Percentiles rank a stretch among this genome's conserved stretches.
phyloP scores from a whole-genome alignment of 2,113 vertebrate species.

The Onychostoma macrolepis region DNA sequence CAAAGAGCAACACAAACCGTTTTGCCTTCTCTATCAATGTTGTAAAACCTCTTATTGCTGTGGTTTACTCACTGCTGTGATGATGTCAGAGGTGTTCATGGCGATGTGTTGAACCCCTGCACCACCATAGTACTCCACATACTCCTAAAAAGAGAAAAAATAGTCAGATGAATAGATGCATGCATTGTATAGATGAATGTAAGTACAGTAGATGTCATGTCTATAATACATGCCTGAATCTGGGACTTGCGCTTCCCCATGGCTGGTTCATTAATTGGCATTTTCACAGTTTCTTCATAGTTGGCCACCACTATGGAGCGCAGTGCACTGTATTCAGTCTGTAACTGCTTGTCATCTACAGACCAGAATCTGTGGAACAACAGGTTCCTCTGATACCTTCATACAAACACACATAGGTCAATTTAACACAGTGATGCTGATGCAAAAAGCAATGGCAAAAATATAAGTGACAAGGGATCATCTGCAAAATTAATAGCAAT shows the following conservation, averaged over 20 bases:
- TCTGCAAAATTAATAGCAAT: neutral
- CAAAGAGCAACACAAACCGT: neutral
- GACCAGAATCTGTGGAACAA: slow-evolving; percentile 98
- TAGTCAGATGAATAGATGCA: neutral
- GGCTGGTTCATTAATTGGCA: slow-evolving; percentile 96
- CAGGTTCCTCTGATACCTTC: slow-evolving; percentile 90
- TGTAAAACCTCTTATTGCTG: neutral
- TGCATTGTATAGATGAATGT: neutral
- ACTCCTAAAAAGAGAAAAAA: slow-evolving; percentile 78
- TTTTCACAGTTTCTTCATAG: slow-evolving; percentile 93
- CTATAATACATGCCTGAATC: slow-evolving; percentile 82
- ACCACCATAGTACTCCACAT: slow-evolving; percentile 92
- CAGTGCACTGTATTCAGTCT: slow-evolving; percentile 92
- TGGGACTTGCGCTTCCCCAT: slow-evolving; percentile 90
- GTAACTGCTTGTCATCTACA: slow-evolving; percentile 92
- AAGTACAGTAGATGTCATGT: neutral
- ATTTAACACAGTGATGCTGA: slow-evolving; percentile 21
- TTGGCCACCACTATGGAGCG: slow-evolving; percentile 94
- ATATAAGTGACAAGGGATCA: neutral
- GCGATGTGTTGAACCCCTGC: slow-evolving; percentile 94
- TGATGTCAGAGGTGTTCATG: slow-evolving; percentile 91
- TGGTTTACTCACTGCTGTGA: slow-evolving; percentile 79
- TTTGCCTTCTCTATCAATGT: neutral
- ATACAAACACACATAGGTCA: slow-evolving; percentile 17
- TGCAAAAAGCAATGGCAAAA: neutral